Base-by-base conservation (phyloP, 2,113 vertebrate species). In the Numida meleagris region DNA sequence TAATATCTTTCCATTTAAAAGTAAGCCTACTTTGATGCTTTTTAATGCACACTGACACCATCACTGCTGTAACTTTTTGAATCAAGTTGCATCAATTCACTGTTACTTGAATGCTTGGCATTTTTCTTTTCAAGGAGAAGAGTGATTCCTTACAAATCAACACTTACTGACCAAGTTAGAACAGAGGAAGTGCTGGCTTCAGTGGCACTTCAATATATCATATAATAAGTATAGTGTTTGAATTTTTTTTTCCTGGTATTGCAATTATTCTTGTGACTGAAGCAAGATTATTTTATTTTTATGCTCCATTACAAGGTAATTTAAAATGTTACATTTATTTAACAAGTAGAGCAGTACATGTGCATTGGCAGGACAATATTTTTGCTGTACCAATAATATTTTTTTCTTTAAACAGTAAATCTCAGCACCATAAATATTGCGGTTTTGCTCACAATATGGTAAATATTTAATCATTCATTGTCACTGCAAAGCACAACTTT, bases 401-500 rank as follows among this genome's bases (percentile, higher is more conserved):
- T 38, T 67, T 70, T 77, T 78, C 58, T 91, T 81, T 53, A 50
- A 91, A 29, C 19, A n/a, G 16, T 53, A 91, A 88, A 8, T 78
- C 34, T 21, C 31, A 78, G 27, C 34, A 71, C 34, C 14, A 82
- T 59, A 95, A 91, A 73, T 82, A 90, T 1, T 90, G 53, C 75
- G 31, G 46, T 96, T 66, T 89, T 92, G 61, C 50, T 94, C 76
- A 86, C 4, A 4, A 17, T 68, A 80, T n/a, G 38, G 79, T 86
- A 94, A 91, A 93, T 88, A 83, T 91, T 93, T 95, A 89, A 93
- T 94, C 80, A 82, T 58, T 95, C 87, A 92, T 80, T 86, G 90
- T 90, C 90, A 92, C 46, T 84, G 31, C 38, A 62, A 82, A 87
- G 59, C n/a, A 74, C 21, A 91, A 70, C 68, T 96, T 94, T 79